A percentile compares a stretch with the other conserved stretches of the same genome.
phyloP scores from a whole-genome alignment of 2,113 vertebrate genomes.

The Vicugna pacos region DNA sequence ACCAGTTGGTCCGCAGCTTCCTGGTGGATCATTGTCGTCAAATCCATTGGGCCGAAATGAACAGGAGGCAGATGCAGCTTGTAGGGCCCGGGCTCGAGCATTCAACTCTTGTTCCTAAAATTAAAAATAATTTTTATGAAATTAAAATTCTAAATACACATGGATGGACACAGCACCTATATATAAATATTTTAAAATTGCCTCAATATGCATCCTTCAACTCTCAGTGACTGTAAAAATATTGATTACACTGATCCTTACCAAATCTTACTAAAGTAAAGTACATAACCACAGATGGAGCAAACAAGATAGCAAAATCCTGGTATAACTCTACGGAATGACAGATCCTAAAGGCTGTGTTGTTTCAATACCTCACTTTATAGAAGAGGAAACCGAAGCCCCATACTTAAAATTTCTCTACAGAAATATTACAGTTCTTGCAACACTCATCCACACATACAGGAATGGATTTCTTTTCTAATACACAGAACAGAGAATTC shows the following conservation, averaged over 20 bases:
- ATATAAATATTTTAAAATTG: neutral
- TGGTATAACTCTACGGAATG: neutral
- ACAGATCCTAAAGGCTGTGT: neutral
- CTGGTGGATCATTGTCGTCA: conserved; percentile 98
- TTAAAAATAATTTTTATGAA: conserved; percentile 67
- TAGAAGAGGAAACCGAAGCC: neutral
- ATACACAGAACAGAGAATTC: neutral
- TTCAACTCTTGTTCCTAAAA: conserved; percentile 97
- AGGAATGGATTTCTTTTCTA: neutral
- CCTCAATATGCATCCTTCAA: neutral
- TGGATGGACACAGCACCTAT: neutral
- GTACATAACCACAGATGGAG: neutral
- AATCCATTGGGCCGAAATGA: conserved; percentile 97
- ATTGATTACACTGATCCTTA: neutral
- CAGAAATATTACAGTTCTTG: neutral
- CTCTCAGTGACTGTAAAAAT: conserved; percentile 32
- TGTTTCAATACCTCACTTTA: neutral
- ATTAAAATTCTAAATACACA: conserved; percentile 22
- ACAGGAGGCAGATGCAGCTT: conserved; percentile 95
- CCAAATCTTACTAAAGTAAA: neutral
- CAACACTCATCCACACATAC: neutral
- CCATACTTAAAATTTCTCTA: neutral
- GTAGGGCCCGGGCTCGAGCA: conserved; percentile 95
- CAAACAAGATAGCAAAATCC: neutral
- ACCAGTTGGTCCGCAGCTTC: conserved; percentile 97